Evolutionary conservation across 2,888 invertebrate genomes (phyloP).

Genomic region (Polyommatus iphigenia): DNA sequence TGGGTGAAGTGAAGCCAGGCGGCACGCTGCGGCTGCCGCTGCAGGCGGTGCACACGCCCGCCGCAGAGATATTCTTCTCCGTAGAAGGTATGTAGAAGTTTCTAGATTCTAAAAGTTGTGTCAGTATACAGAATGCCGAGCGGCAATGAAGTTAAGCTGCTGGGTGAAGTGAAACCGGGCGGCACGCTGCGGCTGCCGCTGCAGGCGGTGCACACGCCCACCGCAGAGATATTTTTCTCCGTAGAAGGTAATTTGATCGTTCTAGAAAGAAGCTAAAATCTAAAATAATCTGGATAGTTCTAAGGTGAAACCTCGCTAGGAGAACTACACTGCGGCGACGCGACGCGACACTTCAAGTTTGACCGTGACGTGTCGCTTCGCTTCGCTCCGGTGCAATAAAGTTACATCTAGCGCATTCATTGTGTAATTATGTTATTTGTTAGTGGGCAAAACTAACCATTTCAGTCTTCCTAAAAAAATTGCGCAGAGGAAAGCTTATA

Average conservation of each 20-base stretch:
- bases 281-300: too few species aligned
- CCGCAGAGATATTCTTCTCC: slow-evolving; percentile 94
- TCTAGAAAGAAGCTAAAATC: background rate
- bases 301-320: too few species aligned
- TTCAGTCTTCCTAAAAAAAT: too few species aligned
- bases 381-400: too few species aligned
- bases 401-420: too few species aligned
- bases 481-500: too few species aligned
- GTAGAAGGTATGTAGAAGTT: slow-evolving; percentile 79
- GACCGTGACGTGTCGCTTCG: too few species aligned
- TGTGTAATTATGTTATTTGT: too few species aligned
- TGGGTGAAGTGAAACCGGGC: slow-evolving; percentile 86
- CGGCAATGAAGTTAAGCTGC: slow-evolving; percentile 85
- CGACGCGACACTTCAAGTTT: too few species aligned
- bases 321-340: too few species aligned
- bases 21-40: slow-evolving; percentile 89
- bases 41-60: slow-evolving; percentile 92
- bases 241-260: slow-evolving; percentile 78
- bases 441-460: too few species aligned
- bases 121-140: slow-evolving; percentile 88
- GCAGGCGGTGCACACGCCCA: slow-evolving; percentile 91
- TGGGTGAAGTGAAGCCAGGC: slow-evolving; percentile 86
- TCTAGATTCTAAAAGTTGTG: too few species aligned
- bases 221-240: slow-evolving; percentile 94
- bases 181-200: slow-evolving; percentile 89